Base-by-base conservation (phyloP, 1,140 invertebrate genomes). In the Trachymyrmex septentrionalis region DNA sequence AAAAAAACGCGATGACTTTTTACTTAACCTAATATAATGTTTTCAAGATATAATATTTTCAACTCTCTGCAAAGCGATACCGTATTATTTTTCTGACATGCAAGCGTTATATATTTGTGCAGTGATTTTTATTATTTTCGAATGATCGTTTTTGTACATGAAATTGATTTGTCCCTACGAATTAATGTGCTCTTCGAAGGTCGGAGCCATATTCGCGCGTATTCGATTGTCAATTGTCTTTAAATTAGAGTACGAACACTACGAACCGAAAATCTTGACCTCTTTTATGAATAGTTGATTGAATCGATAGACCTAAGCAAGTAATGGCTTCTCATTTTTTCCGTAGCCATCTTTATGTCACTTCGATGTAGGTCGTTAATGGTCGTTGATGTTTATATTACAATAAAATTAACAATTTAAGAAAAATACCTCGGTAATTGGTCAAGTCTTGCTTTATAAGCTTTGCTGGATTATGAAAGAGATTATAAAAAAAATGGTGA, bases 211-310 rank as follows among this genome's bases (percentile, higher is more conserved):
- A 21, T 9, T 72, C 12, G 7, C 38, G 55, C 19, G 0, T n/a
- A n/a, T 5, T 73, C 12, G 30, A 44, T 34, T 34, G 19, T 27
- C 85, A 84, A 84, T 76, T 87, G 77, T 12, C 48, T 38, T 63
- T 34, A 44, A 27, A 66, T 30, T 30, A 57, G 53, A 69, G 10
- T 19, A 10, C 16, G 5, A 30, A 34, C 19, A 69, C 5, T 19
- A 10, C 10, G 5, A 30, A 53, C 12, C 27, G 44, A 71, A 81
- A 81, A 71, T 81, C 30, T 81, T 71, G 63, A 81, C 50, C 64
- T 57, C 64, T 48, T 71, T 81, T 69, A 81, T 71, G 14, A 81
- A 3, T 21, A 69, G 16, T 57, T 44, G 34, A 69, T 81, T 2
- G 16, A 71, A 81, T 80, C 63, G 63, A 69, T 71, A 69, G 50